These are phyloP conservation scores for Archocentrus centrarchus DNA, from an alignment of 2,113 vertebrate genomes.

Conservation along the genomic window DNA sequence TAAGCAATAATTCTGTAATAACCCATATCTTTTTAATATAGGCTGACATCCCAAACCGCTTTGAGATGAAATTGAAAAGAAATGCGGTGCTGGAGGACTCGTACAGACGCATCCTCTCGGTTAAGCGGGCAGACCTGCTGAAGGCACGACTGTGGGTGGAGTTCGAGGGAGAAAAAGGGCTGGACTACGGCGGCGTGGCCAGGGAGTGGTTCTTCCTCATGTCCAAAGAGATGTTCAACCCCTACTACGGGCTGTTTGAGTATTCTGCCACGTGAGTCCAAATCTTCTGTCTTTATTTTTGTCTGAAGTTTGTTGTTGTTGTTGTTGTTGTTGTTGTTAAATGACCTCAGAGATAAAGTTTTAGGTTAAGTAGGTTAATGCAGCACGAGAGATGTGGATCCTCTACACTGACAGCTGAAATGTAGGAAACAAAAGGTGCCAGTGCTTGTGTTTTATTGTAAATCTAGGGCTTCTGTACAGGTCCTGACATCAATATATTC, in stretches of 20 bases:
- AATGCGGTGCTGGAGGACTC: conserved; percentile 94
- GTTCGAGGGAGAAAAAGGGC: conserved; percentile 96
- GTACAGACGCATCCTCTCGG: conserved; percentile 91
- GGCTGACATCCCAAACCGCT: conserved; percentile 96
- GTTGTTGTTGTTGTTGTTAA: neutral
- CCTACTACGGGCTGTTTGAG: conserved; percentile 97
- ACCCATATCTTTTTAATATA: conserved; percentile 57
- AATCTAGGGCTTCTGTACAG: neutral
- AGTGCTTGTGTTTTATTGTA: neutral
- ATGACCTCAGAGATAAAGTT: neutral
- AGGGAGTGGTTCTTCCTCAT: conserved; percentile 99
- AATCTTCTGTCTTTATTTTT: neutral
- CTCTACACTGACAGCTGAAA: neutral
- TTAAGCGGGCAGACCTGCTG: conserved; percentile 91
- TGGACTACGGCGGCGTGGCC: conserved; percentile 96
- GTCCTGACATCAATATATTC: neutral
- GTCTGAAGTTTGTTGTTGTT: neutral
- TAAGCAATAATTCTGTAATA: neutral
- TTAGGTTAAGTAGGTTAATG: neutral
- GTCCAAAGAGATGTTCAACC: conserved; percentile 99
- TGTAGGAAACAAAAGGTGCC: neutral
- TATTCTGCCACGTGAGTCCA: conserved; percentile 97
- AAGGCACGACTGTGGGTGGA: conserved; percentile 98
- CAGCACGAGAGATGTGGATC: neutral
- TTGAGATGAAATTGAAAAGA: conserved; percentile 94